Evolutionary conservation across 30 jellyfish, hydroid and myxozoan genomes (phyloP), one percentile per base, ranked within the genome.

Genomic region (Phacellophora camtschatica): DNA sequence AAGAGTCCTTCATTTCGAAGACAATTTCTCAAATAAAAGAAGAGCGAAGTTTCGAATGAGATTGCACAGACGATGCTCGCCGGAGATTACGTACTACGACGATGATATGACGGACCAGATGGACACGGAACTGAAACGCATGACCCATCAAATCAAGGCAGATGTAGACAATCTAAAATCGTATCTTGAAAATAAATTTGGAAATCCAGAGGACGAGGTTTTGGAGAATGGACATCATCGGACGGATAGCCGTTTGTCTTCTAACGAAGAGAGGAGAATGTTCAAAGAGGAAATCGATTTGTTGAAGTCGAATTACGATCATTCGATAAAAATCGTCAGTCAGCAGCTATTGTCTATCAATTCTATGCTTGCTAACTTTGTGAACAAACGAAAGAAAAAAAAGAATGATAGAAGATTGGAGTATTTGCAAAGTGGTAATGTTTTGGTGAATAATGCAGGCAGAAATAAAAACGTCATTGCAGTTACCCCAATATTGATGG

Each of bases 71-170:
- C 63, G 80, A 20, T 93, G 99, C 53, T 72, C 99, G 45, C 99
- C 99, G 48, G 96, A 93, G 66, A 65, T 64, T 11, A 46, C 75
- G 29, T 93, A 85, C 58, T 93, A 93, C 42, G 99, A 93, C 73
- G 99, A 93, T 54, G 96, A 85, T 41, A 78, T 67, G 85, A 78
- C 77, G 16, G 94, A 81, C 37, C 82, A 84, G 28, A 80, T 82
- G 11, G 95, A 82, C 56, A 33, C 66, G 9, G 96, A 83, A 73
- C 42, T 93, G 46, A 91, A 67, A 50, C 67, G 87, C 18, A 79
- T 79, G 90, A 91, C 98, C 34, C 91, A 84, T 19, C 95, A 91
- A 27, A 91, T 91, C 10, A 84, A 91, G 68, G 59, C 36, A 11
- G 85, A 74, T 7, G 74, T 91, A 1, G 98, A 91, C 53, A 32